These are phyloP conservation scores for Pterostichus madidus DNA, from an alignment of 2,888 invertebrate species.

Conservation along the genomic window DNA sequence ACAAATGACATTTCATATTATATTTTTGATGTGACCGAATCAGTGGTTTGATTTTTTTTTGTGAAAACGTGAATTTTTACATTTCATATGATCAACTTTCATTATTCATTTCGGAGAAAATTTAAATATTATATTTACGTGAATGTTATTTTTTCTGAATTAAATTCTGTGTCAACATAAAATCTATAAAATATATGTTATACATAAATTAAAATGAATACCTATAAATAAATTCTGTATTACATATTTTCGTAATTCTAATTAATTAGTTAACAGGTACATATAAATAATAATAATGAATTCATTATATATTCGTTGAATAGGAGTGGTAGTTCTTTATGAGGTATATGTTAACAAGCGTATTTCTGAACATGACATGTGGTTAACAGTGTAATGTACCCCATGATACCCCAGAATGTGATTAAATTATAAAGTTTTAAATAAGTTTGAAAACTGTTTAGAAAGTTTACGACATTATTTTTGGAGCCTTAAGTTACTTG, in stretches of 20 bases:
- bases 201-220: too few relatives aligned
- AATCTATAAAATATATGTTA: neutral
- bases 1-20: neutral
- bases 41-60: neutral
- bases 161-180: neutral
- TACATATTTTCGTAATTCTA: too few relatives aligned
- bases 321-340: neutral
- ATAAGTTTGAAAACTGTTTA: constrained; percentile 28
- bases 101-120: neutral
- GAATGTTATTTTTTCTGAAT: neutral
- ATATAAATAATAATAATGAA: too few relatives aligned
- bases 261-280: too few relatives aligned
- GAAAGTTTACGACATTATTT: neutral
- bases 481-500: too few relatives aligned
- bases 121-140: neutral
- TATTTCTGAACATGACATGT: constrained; percentile 43
- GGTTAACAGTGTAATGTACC: neutral
- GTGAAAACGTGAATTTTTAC: neutral
- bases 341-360: neutral
- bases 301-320: neutral
- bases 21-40: neutral
- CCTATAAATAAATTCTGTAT: too few relatives aligned
- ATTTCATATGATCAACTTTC: neutral
- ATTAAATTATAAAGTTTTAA: constrained; percentile 27
- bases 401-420: neutral